Conservation (phyloP, 2,113 vertebrate species). For the Ceyx margarethae region DNA sequence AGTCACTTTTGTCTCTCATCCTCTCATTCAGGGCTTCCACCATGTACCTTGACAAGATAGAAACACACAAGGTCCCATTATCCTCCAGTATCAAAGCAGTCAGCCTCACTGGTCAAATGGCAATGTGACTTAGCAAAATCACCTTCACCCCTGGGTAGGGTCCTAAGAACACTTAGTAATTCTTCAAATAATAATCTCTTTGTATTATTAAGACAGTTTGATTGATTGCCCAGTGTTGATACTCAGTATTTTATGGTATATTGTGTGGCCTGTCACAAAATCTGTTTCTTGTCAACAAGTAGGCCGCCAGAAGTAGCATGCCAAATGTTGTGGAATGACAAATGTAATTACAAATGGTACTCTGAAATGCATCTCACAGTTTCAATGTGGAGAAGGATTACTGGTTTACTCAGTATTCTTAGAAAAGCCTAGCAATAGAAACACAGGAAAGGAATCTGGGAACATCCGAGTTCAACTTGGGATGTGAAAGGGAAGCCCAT, state of each 20-base stretch:
- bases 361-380: slow-evolving; percentile 52
- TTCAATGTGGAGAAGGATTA: background rate
- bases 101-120: background rate
- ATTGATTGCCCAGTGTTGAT: slow-evolving; percentile 60
- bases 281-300: slow-evolving; percentile 65
- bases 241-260: slow-evolving; percentile 59
- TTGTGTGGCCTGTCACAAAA: slow-evolving; percentile 60
- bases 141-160: background rate
- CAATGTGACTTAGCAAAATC: background rate
- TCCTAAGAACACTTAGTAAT: background rate
- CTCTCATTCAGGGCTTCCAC: background rate
- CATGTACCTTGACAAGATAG: background rate
- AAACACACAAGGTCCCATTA: background rate
- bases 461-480: background rate
- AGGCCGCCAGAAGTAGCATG: slow-evolving; percentile 50
- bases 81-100: background rate
- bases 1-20: background rate
- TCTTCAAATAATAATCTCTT: slow-evolving; percentile 37
- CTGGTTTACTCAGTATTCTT: background rate
- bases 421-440: background rate
- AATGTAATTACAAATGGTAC: slow-evolving; percentile 31
- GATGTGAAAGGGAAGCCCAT: background rate
- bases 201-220: slow-evolving; percentile 19
- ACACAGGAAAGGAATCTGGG: background rate
- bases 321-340: slow-evolving; percentile 59